A percentile compares a stretch with the other conserved stretches of the same genome.
Conservation (phyloP, 2,888 invertebrate genomes). For the Drosophila anceps region DNA sequence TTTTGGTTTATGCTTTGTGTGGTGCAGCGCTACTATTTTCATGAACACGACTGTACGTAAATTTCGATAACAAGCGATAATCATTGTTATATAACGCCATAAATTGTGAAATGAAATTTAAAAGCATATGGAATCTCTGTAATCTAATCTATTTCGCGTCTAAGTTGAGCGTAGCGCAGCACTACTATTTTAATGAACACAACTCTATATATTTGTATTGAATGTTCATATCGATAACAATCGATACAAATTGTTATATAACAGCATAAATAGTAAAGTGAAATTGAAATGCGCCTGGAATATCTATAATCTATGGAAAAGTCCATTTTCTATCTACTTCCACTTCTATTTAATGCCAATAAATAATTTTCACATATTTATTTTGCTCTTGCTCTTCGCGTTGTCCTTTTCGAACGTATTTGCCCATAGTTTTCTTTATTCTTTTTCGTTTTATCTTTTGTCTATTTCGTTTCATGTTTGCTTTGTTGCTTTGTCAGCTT, state of each 20-base stretch:
- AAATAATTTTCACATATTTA: conserved; percentile 9
- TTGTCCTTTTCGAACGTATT: neutral
- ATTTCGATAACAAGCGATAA: neutral
- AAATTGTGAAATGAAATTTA: too few relatives aligned
- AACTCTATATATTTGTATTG: too few relatives aligned
- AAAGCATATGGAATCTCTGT: too few relatives aligned
- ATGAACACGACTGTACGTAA: too few relatives aligned
- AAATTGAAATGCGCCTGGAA: neutral
- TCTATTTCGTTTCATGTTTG: conserved; percentile 20
- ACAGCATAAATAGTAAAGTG: neutral
- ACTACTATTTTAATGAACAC: too few relatives aligned
- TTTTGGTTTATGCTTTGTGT: too few relatives aligned
- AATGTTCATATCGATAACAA: neutral
- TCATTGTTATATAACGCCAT: too few relatives aligned
- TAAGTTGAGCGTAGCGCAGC: too few relatives aligned
- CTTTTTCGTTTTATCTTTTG: conserved; percentile 7
- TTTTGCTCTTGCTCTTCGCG: neutral
- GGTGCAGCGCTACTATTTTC: too few relatives aligned
- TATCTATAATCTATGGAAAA: neutral
- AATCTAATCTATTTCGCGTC: too few relatives aligned
- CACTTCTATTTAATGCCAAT: conserved; percentile 4
- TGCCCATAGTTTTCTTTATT: neutral
- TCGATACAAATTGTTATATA: neutral
- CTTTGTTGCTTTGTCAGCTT: conserved; percentile 50
- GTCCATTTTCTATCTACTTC: neutral